These are phyloP conservation scores for Hycleus cichorii DNA, from an alignment of 1,140 invertebrate genomes.

Conservation along the genomic window DNA sequence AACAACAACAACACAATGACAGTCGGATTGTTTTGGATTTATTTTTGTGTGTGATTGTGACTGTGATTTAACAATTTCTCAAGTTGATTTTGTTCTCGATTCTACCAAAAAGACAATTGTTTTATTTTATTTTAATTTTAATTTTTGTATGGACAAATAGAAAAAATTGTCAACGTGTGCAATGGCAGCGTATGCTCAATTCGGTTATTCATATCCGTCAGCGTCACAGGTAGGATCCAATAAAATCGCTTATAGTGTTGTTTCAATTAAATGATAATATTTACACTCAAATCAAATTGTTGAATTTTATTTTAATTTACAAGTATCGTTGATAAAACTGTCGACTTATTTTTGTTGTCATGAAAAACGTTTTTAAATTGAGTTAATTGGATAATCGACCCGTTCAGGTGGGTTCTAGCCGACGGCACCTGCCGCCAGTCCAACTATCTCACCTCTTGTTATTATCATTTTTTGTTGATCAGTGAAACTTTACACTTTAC, in stretches of 20 bases:
- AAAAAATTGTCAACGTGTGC: slow-evolving; percentile 18
- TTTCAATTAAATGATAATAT: too few relatives aligned
- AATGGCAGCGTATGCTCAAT: slow-evolving; percentile 77
- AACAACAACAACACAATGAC: slow-evolving; percentile 1
- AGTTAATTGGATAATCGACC: slow-evolving; percentile 8
- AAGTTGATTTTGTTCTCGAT: not conserved
- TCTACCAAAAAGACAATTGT: not conserved
- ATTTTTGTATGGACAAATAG: slow-evolving; percentile 1
- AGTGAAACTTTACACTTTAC: too few relatives aligned
- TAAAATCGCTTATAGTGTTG: too few relatives aligned
- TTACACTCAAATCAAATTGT: too few relatives aligned
- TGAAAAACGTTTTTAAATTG: too few relatives aligned
- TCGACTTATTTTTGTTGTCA: too few relatives aligned
- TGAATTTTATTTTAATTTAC: too few relatives aligned
- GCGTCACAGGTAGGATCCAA: slow-evolving; percentile 61
- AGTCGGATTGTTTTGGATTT: slow-evolving; percentile 20
- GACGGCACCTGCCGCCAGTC: slow-evolving; percentile 4
- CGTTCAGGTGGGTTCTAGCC: slow-evolving; percentile 1
- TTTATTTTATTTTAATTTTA: not conserved
- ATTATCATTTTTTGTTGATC: too few relatives aligned
- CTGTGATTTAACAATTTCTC: not conserved
- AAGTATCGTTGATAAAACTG: too few relatives aligned
- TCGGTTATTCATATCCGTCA: slow-evolving; percentile 72
- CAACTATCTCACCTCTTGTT: too few relatives aligned
- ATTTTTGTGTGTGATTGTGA: slow-evolving; percentile 24